Conservation (phyloP, 2,888 invertebrate genomes). For the Papilio elwesi region DNA sequence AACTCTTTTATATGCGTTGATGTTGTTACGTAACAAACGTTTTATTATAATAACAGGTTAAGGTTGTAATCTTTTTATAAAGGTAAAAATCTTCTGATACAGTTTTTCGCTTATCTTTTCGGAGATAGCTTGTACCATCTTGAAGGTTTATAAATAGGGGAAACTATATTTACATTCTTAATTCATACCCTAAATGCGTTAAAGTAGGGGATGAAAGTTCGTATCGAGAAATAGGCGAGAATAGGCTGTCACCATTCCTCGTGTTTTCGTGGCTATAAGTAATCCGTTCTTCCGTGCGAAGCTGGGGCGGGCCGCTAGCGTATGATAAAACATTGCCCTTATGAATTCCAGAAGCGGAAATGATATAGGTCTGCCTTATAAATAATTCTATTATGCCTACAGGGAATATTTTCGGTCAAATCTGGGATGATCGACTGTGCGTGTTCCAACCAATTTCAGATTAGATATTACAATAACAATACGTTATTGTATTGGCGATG, state of each 20-base stretch:
- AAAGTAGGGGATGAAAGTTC: too few relatives aligned
- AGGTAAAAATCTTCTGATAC: background rate
- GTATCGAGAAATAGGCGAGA: too few relatives aligned
- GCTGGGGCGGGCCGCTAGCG: too few relatives aligned
- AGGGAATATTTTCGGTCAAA: constrained; percentile 28
- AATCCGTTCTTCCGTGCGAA: too few relatives aligned
- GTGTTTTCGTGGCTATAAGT: too few relatives aligned
- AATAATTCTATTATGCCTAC: constrained; percentile 31
- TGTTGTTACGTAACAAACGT: background rate
- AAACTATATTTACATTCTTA: too few relatives aligned
- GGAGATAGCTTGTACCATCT: too few relatives aligned
- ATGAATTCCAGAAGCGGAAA: constrained; percentile 23
- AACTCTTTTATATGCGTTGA: background rate
- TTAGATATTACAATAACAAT: constrained; percentile 16
- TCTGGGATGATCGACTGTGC: constrained; percentile 24
- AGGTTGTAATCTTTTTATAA: background rate
- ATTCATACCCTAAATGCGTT: too few relatives aligned
- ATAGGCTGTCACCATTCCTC: too few relatives aligned
- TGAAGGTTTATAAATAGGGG: too few relatives aligned
- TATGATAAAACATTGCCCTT: constrained; percentile 5
- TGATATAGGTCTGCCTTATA: constrained; percentile 31
- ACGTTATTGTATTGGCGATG: background rate
- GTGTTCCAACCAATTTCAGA: background rate
- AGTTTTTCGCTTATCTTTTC: too few relatives aligned
- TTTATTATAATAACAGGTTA: background rate